Conservation (phyloP, 2,113 vertebrate species). For the Andinoacara biseriatus region DNA sequence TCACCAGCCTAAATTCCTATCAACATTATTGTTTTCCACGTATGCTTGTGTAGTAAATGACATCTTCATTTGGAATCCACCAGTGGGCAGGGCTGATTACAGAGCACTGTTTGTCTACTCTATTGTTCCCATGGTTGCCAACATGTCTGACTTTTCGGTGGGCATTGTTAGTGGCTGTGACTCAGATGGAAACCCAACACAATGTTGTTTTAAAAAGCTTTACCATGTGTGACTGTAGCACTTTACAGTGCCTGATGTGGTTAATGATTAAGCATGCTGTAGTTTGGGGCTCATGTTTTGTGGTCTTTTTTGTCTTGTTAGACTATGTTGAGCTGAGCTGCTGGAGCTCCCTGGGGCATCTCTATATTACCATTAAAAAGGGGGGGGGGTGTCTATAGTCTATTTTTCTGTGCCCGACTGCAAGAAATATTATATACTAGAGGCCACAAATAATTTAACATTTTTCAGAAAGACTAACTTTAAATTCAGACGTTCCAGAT, state of each 20-base stretch:
- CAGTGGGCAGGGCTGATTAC: conserved; percentile 60
- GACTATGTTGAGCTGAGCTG: conserved; percentile 32
- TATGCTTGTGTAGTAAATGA: conserved; percentile 43
- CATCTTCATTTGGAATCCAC: conserved; percentile 66
- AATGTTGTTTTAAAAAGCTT: conserved; percentile 46
- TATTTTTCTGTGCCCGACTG: neutral
- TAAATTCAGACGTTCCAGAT: neutral
- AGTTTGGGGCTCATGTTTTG: conserved; percentile 32
- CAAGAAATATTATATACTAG: neutral
- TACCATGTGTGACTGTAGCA: conserved; percentile 15
- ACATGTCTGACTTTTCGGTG: conserved; percentile 47
- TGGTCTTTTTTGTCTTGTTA: conserved; percentile 21
- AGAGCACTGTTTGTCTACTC: conserved; percentile 62
- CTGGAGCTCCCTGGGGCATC: conserved; percentile 29
- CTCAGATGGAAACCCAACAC: conserved; percentile 35
- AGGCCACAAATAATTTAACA: neutral
- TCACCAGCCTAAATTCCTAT: conserved; percentile 21
- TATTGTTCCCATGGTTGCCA: conserved; percentile 58
- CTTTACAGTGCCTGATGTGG: conserved; percentile 44
- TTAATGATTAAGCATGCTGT: conserved; percentile 34
- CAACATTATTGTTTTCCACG: conserved; percentile 24
- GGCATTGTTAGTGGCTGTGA: conserved; percentile 54
- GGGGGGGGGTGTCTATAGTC: neutral
- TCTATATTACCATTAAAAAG: conserved; percentile 20
- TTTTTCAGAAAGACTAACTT: neutral